A percentile compares a stretch with the other conserved stretches of the same genome.
Evolutionary conservation across 2,797 vertebrate genomes (phyloP).

Genomic region (Luscinia megarhynchos): DNA sequence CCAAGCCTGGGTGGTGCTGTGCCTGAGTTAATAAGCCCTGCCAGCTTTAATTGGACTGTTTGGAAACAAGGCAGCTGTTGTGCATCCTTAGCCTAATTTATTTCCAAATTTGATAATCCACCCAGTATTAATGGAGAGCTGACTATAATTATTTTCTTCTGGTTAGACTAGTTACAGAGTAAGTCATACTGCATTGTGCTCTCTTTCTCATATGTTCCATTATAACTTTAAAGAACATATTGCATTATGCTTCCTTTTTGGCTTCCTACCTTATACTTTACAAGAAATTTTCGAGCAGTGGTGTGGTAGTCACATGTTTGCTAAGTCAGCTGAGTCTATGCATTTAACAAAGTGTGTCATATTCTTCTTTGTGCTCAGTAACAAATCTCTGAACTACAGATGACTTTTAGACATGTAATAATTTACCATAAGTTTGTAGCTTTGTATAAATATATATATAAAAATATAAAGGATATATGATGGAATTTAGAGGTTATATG

Average conservation of each 20-base stretch:
- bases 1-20: neutral
- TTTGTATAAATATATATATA: neutral
- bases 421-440: neutral
- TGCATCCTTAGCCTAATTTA: slow-evolving; percentile 38
- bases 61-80: slow-evolving; percentile 52
- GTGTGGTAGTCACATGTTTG: slow-evolving; percentile 40
- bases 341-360: neutral
- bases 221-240: slow-evolving; percentile 33
- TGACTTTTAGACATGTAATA: neutral
- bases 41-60: slow-evolving; percentile 44
- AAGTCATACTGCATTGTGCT: slow-evolving; percentile 29
- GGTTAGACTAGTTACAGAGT: slow-evolving; percentile 46
- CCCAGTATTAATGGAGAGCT: slow-evolving; percentile 49
- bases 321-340: slow-evolving; percentile 47
- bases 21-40: neutral
- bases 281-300: slow-evolving; percentile 41
- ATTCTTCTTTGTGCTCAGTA: neutral
- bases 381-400: neutral
- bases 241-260: slow-evolving; percentile 60
- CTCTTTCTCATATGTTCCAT: slow-evolving; percentile 43
- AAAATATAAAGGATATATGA: neutral
- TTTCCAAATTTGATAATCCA: slow-evolving; percentile 70
- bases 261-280: slow-evolving; percentile 48
- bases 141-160: slow-evolving; percentile 59
- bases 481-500: neutral